phyloP scores from a whole-genome alignment of 2,797 vertebrate genomes.

The Novumbra hubbsi region DNA sequence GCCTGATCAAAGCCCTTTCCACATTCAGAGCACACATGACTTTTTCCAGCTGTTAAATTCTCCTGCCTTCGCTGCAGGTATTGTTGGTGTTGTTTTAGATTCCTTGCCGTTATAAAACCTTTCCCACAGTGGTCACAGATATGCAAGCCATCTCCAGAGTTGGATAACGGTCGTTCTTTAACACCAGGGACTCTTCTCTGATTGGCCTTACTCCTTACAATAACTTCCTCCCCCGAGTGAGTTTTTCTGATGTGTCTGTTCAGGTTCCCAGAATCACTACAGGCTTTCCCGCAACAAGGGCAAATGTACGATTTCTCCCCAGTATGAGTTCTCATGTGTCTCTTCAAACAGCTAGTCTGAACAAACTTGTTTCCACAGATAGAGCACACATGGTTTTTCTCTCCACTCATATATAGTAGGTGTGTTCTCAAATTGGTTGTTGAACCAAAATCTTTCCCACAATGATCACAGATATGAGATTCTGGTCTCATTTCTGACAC shows the following conservation, averaged over 20 bases:
- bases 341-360: neutral
- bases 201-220: too few species aligned
- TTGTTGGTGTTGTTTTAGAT: neutral
- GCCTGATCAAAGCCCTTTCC: neutral
- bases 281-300: neutral
- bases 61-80: neutral
- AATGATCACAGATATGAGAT: neutral
- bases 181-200: too few species aligned
- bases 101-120: neutral
- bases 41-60: neutral
- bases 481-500: neutral
- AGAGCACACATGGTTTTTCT: neutral
- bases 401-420: neutral
- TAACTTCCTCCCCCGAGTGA: neutral
- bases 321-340: constrained; percentile 1
- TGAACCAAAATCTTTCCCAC: neutral
- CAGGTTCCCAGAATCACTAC: neutral
- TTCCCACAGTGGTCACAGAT: neutral
- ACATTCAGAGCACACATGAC: neutral
- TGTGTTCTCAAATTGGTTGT: neutral
- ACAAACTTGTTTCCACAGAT: neutral
- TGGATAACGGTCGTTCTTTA: too few species aligned
- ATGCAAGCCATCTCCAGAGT: neutral
- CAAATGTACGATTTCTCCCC: neutral
- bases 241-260: neutral